Conservation (phyloP, 1,140 invertebrate species). For the Asobara japonica region DNA sequence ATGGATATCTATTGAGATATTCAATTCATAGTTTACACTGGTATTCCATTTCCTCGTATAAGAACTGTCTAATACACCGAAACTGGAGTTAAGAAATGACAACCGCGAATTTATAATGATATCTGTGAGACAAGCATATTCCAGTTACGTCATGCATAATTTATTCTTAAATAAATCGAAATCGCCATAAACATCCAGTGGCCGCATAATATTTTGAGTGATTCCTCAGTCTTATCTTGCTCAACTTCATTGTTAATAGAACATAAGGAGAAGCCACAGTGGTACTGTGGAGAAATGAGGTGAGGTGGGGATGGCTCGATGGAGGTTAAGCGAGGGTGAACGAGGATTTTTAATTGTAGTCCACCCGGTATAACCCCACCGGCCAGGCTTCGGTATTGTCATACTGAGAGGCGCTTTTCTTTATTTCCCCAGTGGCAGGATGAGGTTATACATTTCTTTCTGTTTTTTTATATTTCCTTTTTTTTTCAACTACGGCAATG, state of each 20-base stretch:
- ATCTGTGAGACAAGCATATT: too few species aligned
- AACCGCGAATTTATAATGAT: too few species aligned
- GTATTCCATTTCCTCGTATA: too few species aligned
- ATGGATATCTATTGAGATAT: too few species aligned
- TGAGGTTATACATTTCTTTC: constrained; percentile 66
- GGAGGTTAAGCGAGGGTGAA: constrained; percentile 53
- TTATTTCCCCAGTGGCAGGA: constrained; percentile 67
- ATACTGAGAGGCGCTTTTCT: constrained; percentile 63
- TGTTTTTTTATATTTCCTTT: constrained; percentile 46
- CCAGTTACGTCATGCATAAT: neutral
- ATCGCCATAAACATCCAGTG: constrained; percentile 18
- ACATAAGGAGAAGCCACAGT: neutral
- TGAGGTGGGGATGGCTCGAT: constrained; percentile 11
- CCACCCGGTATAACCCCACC: constrained; percentile 51
- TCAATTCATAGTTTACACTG: too few species aligned
- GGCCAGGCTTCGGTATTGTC: constrained; percentile 58
- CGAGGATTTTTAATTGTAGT: constrained; percentile 61
- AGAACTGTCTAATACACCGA: too few species aligned
- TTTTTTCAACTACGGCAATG: constrained; percentile 57
- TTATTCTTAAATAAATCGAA: neutral
- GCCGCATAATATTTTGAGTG: constrained; percentile 40
- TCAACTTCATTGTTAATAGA: constrained; percentile 4
- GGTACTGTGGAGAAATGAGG: neutral
- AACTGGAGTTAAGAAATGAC: too few species aligned
- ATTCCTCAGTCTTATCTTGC: constrained; percentile 39